Percentiles rank a stretch among this genome's conserved stretches.
Evolutionary conservation across 2,888 invertebrate genomes (phyloP).

Genomic region (Leptinotarsa tumamoca): DNA sequence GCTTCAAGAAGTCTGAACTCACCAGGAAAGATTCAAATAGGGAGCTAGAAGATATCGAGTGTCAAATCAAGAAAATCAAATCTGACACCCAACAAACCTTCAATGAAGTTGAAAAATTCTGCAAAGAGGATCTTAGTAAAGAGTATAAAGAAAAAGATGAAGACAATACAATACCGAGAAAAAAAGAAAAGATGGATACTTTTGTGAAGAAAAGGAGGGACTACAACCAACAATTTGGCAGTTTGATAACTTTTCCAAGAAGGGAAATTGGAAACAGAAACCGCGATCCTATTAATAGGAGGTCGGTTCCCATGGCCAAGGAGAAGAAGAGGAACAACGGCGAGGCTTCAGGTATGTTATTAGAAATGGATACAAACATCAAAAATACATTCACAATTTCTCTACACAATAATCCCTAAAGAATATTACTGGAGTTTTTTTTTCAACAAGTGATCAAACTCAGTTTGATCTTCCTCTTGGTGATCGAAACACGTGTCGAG

Average conservation of each 20-base stretch:
- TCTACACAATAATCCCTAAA: too few species aligned
- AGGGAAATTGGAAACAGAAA: conserved; percentile 58
- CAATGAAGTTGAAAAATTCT: conserved; percentile 61
- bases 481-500: too few species aligned
- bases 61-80: conserved; percentile 57
- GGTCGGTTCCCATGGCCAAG: conserved; percentile 62
- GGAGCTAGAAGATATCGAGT: conserved; percentile 58
- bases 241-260: conserved; percentile 63
- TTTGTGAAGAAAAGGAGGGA: conserved; percentile 63
- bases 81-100: conserved; percentile 57
- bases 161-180: conserved; percentile 66
- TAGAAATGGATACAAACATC: too few species aligned
- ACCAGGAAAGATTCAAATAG: conserved; percentile 60
- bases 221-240: conserved; percentile 64
- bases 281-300: conserved; percentile 60
- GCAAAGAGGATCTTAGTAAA: conserved; percentile 63
- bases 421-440: too few species aligned
- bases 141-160: conserved; percentile 65
- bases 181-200: conserved; percentile 69
- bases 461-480: too few species aligned
- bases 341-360: conserved; percentile 64
- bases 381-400: too few species aligned
- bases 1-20: conserved; percentile 14
- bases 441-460: too few species aligned
- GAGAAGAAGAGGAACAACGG: conserved; percentile 66